Conservation (phyloP, 2,888 invertebrate genomes). For the Tridacna gigas region DNA sequence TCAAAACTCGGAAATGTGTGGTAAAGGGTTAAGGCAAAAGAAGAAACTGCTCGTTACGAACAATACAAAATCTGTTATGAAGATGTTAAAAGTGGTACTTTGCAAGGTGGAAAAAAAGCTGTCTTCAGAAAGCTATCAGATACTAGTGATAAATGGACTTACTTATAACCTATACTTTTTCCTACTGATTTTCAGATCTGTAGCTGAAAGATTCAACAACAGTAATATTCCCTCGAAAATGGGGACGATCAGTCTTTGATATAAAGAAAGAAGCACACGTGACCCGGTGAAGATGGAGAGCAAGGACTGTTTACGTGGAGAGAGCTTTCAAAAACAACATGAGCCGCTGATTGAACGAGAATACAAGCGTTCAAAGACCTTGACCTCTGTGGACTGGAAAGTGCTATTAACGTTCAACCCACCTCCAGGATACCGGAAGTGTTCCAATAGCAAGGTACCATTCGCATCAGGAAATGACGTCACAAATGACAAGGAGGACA, state of each 20-base stretch:
- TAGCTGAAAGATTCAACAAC: not conserved
- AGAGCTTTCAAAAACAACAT: not conserved
- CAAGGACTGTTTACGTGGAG: not conserved
- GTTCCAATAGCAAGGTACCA: not conserved
- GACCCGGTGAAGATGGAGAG: not conserved
- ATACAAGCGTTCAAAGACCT: constrained; percentile 18
- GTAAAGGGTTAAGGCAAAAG: too few relatives aligned
- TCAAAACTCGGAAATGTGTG: too few relatives aligned
- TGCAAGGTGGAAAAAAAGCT: too few relatives aligned
- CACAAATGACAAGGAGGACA: constrained; percentile 28
- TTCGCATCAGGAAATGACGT: not conserved
- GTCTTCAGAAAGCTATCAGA: too few relatives aligned
- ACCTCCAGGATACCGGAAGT: constrained; percentile 43
- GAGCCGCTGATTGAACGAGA: not conserved
- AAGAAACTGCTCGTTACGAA: too few relatives aligned
- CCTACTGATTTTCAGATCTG: not conserved
- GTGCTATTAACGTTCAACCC: constrained; percentile 41
- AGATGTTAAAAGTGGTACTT: too few relatives aligned
- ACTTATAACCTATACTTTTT: not conserved
- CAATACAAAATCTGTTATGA: too few relatives aligned
- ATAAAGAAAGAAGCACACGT: not conserved
- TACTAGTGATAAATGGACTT: too few relatives aligned
- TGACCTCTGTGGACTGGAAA: constrained; percentile 39
- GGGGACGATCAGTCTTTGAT: not conserved
- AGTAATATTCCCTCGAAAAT: not conserved